Evolutionary conservation across 2,888 invertebrate genomes (phyloP).

Genomic region (Heliconius ethilla): DNA sequence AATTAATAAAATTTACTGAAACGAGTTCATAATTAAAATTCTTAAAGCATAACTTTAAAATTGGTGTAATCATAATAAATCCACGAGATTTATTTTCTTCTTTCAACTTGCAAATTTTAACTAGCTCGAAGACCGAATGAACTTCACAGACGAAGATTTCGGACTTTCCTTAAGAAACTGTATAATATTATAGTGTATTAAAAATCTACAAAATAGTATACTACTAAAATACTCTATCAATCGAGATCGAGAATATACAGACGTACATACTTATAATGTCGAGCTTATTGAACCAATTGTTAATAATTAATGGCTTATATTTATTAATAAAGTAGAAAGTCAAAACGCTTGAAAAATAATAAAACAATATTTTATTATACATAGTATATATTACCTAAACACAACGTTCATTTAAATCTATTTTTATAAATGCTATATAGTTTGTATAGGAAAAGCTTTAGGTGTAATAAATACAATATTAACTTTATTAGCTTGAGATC

Average conservation of each 20-base stretch:
- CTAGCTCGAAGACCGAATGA: background rate
- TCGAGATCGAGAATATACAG: too few species aligned
- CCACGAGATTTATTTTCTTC: conserved; percentile 15
- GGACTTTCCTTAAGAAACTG: background rate
- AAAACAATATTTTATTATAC: too few species aligned
- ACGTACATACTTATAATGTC: too few species aligned
- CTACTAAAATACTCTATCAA: too few species aligned
- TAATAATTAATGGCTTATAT: too few species aligned
- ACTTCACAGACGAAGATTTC: background rate
- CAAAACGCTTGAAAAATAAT: too few species aligned
- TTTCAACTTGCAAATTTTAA: background rate
- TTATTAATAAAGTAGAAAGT: too few species aligned
- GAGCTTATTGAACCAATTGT: too few species aligned
- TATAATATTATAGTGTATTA: background rate
- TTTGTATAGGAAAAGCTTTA: background rate
- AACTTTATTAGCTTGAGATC: background rate
- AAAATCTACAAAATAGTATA: background rate
- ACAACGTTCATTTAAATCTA: background rate
- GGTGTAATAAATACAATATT: background rate
- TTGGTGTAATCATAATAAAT: conserved; percentile 18
- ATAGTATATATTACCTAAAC: too few species aligned
- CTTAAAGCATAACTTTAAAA: background rate
- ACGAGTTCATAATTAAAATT: conserved; percentile 6
- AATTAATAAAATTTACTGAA: background rate
- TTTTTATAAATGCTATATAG: background rate